A percentile compares a stretch with the other conserved stretches of the same genome.
These are phyloP conservation scores for Smittia sp. DNA, from an alignment of 2,888 invertebrate genomes.

Conservation along the genomic window DNA sequence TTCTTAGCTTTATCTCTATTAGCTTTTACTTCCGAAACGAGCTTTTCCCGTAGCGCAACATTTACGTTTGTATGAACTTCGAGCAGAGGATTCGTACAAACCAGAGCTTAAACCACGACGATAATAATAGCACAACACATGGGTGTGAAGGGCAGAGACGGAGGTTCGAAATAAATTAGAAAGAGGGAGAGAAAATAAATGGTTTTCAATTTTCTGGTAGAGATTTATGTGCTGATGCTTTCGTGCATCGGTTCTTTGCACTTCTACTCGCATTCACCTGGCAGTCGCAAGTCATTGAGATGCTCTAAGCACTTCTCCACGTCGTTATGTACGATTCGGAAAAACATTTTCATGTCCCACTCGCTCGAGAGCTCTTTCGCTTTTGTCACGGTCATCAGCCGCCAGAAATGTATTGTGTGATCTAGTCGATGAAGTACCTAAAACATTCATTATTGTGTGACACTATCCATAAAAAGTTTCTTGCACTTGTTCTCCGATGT, in stretches of 20 bases:
- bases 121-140: no score
- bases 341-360: conserved; percentile 75
- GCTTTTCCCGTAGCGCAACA: conserved; percentile 74
- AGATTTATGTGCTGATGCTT: conserved; percentile 23
- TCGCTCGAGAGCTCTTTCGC: conserved; percentile 69
- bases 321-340: conserved; percentile 65
- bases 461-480: background rate
- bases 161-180: background rate
- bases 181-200: conserved; percentile 13
- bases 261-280: conserved; percentile 45
- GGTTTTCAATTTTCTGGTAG: conserved; percentile 28
- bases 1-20: conserved; percentile 76
- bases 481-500: background rate
- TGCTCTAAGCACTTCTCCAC: conserved; percentile 62
- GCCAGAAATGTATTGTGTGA: conserved; percentile 75
- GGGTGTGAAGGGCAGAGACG: background rate
- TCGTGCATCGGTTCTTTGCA: background rate
- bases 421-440: conserved; percentile 53
- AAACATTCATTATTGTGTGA: background rate
- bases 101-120: conserved; percentile 44
- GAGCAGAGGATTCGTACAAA: conserved; percentile 56
- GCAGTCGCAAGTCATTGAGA: conserved; percentile 56
- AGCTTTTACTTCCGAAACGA: conserved; percentile 73
- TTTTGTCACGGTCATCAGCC: conserved; percentile 73
- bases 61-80: conserved; percentile 78